phyloP scores from a whole-genome alignment of 2,113 vertebrate genomes.

The Sphyrna mokarran region DNA sequence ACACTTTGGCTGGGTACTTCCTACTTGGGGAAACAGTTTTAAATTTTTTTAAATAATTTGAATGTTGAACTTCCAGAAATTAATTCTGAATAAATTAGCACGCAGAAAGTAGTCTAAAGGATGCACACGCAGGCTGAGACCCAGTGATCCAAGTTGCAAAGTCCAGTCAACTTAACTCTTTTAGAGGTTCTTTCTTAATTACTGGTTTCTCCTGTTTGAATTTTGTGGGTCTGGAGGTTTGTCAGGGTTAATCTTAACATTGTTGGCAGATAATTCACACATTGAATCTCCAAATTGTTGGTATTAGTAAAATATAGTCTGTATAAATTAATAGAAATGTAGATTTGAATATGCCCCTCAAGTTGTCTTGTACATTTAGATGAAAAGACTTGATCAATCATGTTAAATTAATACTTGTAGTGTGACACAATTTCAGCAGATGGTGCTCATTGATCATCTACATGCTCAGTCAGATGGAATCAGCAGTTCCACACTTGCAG shows the following conservation, averaged over 20 bases:
- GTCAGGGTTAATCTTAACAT: background rate
- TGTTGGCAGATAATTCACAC: background rate
- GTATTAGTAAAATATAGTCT: background rate
- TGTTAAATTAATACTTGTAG: slow-evolving; percentile 30
- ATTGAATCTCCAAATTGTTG: background rate
- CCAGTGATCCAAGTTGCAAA: background rate
- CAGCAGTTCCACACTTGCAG: background rate
- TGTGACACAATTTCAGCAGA: slow-evolving; percentile 31
- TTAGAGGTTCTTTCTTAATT: slow-evolving; percentile 1
- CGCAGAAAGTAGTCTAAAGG: background rate
- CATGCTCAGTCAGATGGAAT: slow-evolving; percentile 8
- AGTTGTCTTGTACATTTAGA: background rate
- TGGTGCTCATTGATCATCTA: slow-evolving; percentile 27
- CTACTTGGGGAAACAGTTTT: background rate
- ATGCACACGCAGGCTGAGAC: background rate
- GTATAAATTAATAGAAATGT: background rate
- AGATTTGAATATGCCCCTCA: background rate
- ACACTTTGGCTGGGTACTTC: background rate
- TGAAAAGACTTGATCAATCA: background rate
- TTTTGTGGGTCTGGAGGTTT: background rate
- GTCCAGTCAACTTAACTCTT: background rate
- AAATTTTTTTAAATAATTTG: background rate
- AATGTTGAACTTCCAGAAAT: background rate
- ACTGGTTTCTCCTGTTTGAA: background rate
- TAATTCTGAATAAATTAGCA: background rate